These are phyloP conservation scores for Chauna torquata DNA, from an alignment of 2,113 vertebrate species.

Conservation along the genomic window DNA sequence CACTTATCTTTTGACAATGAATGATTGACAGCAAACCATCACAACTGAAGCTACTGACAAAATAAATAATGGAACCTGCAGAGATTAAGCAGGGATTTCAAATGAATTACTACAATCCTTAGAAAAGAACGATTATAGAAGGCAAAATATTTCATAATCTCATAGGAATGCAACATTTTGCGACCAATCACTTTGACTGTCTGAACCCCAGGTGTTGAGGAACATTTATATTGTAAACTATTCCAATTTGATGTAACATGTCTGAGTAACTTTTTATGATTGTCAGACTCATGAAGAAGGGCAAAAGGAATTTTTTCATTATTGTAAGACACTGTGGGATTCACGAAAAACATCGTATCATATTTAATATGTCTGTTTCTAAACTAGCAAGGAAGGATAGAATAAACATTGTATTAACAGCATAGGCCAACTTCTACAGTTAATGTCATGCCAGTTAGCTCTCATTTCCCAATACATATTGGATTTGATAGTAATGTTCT, in stretches of 20 bases:
- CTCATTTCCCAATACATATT: not conserved
- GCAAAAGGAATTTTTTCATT: not conserved
- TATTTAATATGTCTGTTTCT: not conserved
- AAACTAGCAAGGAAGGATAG: not conserved
- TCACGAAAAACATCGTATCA: not conserved
- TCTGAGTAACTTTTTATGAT: not conserved
- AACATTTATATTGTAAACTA: slow-evolving; percentile 18
- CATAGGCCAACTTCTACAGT: not conserved
- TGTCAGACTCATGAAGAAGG: not conserved
- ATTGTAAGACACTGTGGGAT: not conserved
- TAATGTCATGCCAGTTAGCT: not conserved
- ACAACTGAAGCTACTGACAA: not conserved
- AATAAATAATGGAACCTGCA: not conserved
- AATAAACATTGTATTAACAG: not conserved
- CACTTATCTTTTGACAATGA: not conserved
- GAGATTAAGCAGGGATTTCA: slow-evolving; percentile 25
- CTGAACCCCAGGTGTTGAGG: not conserved
- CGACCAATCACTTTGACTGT: not conserved
- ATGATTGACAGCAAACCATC: slow-evolving; percentile 11
- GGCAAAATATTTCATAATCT: not conserved
- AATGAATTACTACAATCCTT: not conserved
- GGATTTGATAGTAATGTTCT: not conserved
- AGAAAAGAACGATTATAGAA: not conserved
- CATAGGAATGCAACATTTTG: not conserved
- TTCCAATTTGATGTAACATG: not conserved